Evolutionary conservation across 2,113 vertebrate genomes (phyloP).

Genomic region (Taxidea taxus): DNA sequence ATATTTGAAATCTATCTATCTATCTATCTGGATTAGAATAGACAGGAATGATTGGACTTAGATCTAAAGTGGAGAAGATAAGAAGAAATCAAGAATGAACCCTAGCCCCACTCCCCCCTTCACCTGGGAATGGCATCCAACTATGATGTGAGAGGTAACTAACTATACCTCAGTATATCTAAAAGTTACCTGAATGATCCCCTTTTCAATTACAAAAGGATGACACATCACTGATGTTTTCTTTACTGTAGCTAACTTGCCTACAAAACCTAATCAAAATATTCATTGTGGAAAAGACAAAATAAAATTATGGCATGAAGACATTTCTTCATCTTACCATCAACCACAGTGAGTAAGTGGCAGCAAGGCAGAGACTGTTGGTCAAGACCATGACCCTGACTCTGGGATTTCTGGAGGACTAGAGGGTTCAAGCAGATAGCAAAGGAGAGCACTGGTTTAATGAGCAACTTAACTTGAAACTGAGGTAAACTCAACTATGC

Average conservation of each 20-base stretch:
- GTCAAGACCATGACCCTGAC: rapidly evolving
- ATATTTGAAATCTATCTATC: background rate
- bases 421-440: background rate
- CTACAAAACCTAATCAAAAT: background rate
- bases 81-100: background rate
- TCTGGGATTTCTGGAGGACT: background rate
- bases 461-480: background rate
- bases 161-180: background rate
- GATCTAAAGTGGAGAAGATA: background rate
- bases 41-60: background rate
- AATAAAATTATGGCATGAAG: background rate
- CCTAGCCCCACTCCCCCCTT: background rate
- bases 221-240: background rate
- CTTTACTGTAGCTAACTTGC: background rate
- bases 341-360: too few species aligned
- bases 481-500: background rate
- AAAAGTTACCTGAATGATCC: background rate
- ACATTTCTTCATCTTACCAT: background rate
- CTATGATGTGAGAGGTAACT: background rate
- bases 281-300: background rate
- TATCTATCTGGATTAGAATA: background rate
- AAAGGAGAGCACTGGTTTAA: background rate
- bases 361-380: background rate
- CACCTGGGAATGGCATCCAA: background rate
- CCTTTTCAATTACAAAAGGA: background rate